phyloP scores from a whole-genome alignment of 1,140 invertebrate genomes.

The Dinoponera quadriceps region DNA sequence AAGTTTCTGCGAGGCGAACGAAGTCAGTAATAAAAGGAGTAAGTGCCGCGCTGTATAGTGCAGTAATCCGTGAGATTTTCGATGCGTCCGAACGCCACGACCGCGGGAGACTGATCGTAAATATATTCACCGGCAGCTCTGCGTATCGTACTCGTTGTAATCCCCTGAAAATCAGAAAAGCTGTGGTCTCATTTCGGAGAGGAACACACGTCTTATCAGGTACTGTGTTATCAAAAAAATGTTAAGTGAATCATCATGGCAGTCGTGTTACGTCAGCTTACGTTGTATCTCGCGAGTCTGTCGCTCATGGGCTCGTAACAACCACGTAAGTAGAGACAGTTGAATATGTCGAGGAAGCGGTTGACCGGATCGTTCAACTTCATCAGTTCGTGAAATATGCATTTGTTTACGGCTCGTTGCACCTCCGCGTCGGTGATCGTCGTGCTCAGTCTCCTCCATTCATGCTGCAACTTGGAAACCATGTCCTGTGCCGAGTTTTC shows the following conservation, averaged over 20 bases:
- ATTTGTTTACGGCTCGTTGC: slow-evolving; percentile 79
- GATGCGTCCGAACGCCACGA: slow-evolving; percentile 68
- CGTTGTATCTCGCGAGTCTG: slow-evolving; percentile 68
- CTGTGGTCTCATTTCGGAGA: not conserved
- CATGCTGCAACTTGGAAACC: slow-evolving; percentile 75
- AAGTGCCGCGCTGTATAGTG: slow-evolving; percentile 66
- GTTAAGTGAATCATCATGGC: not conserved
- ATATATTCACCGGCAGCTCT: slow-evolving; percentile 70
- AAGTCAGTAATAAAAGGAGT: slow-evolving; percentile 63
- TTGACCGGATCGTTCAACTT: slow-evolving; percentile 62
- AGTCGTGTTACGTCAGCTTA: too few relatives aligned
- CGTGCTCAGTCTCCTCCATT: slow-evolving; percentile 82
- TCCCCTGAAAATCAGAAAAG: slow-evolving; percentile 48
- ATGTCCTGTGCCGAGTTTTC: slow-evolving; percentile 74
- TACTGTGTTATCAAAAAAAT: not conserved
- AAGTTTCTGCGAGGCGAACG: too few relatives aligned
- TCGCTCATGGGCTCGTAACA: slow-evolving; percentile 65
- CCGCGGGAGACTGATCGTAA: slow-evolving; percentile 74
- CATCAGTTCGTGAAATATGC: slow-evolving; percentile 77
- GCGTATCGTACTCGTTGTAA: slow-evolving; percentile 62
- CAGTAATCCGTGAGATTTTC: slow-evolving; percentile 74
- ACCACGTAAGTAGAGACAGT: slow-evolving; percentile 61
- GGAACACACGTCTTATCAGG: not conserved
- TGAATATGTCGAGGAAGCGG: slow-evolving; percentile 72
- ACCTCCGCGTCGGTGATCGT: slow-evolving; percentile 81